Percentiles rank a stretch among this genome's conserved stretches.
Evolutionary conservation across 1,140 invertebrate species (phyloP).

Genomic region (Halesus radiatus): DNA sequence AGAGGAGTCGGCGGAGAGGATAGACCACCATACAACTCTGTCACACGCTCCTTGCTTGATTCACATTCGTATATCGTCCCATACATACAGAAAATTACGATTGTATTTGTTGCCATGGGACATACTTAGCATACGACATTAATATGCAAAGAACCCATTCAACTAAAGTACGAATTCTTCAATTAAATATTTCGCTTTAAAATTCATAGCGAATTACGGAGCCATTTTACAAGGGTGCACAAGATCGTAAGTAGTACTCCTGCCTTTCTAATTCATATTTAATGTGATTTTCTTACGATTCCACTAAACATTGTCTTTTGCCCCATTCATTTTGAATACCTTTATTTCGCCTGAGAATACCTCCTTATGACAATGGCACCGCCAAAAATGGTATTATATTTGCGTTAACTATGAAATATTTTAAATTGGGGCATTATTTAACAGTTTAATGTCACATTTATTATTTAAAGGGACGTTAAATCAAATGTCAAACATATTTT

Average conservation of each 20-base stretch:
- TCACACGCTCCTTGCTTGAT: no score
- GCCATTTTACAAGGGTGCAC: slow-evolving; percentile 25
- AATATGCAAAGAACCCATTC: slow-evolving; percentile 21
- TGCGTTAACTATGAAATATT: slow-evolving; percentile 48
- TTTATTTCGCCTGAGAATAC: slow-evolving; percentile 45
- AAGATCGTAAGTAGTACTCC: slow-evolving; percentile 46
- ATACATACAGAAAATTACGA: no score
- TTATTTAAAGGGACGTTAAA: not conserved
- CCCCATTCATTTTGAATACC: slow-evolving; percentile 57
- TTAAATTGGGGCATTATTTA: not conserved
- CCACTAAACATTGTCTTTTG: slow-evolving; percentile 55
- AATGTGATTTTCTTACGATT: slow-evolving; percentile 56
- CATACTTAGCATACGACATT: not conserved
- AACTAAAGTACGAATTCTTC: slow-evolving; percentile 17
- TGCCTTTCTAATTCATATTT: slow-evolving; percentile 55
- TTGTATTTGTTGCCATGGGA: not conserved
- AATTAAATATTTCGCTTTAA: slow-evolving; percentile 51
- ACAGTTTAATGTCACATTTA: slow-evolving; percentile 1
- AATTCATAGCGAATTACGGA: slow-evolving; percentile 53
- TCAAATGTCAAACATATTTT: not conserved
- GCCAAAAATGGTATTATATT: slow-evolving; percentile 46
- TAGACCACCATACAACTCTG: no score
- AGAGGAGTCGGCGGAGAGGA: no score
- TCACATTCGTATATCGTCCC: no score
- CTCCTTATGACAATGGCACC: slow-evolving; percentile 35